Evolutionary conservation across 1,140 invertebrate genomes (phyloP).

Genomic region (Cotesia vestalis): DNA sequence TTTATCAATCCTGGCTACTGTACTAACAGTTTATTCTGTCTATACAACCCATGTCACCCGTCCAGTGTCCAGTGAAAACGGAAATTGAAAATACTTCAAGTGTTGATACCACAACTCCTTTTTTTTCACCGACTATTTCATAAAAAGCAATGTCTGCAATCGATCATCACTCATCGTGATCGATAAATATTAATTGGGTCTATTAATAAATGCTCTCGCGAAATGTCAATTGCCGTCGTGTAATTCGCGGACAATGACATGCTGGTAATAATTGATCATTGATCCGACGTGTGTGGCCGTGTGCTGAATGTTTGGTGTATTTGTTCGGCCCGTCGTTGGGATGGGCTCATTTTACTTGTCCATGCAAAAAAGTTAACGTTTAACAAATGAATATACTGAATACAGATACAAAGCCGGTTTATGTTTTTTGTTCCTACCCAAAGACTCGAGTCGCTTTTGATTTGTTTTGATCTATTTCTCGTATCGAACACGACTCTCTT

Average conservation of each 20-base stretch:
- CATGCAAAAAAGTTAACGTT: no score
- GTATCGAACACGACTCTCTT: no score
- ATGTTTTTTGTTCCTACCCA: neutral
- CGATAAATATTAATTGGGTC: slow-evolving; percentile 17
- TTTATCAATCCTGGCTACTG: slow-evolving; percentile 17
- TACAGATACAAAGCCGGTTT: no score
- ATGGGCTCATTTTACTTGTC: no score
- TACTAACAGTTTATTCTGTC: slow-evolving; percentile 19
- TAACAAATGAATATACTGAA: no score
- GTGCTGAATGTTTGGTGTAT: neutral
- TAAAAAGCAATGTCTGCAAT: neutral
- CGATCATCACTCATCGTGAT: neutral
- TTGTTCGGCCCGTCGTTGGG: no score
- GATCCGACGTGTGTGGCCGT: slow-evolving; percentile 3
- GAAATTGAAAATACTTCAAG: slow-evolving; percentile 9
- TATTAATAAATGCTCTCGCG: neutral
- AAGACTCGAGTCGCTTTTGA: neutral
- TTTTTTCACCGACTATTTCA: neutral
- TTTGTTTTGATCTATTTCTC: no score
- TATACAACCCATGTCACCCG: neutral
- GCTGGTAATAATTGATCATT: neutral
- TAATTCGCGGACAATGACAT: no score
- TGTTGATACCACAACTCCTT: neutral
- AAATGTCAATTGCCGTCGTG: neutral
- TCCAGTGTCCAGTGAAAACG: neutral